These are phyloP conservation scores for Sula dactylatra DNA, from an alignment of 2,113 vertebrate genomes.

Conservation along the genomic window DNA sequence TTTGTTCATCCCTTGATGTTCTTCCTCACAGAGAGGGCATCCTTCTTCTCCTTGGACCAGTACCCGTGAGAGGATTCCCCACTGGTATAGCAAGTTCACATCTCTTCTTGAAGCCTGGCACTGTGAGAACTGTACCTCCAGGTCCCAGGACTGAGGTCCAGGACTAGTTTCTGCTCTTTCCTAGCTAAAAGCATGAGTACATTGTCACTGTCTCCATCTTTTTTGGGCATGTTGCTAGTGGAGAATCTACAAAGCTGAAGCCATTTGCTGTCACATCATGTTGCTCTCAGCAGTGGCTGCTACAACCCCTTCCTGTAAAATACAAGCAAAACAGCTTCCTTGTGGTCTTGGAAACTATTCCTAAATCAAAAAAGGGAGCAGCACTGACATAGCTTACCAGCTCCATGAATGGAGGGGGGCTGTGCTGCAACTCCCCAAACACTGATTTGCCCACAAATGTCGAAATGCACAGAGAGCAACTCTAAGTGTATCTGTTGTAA, in stretches of 20 bases:
- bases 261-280: neutral
- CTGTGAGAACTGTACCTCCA: neutral
- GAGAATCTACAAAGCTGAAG: neutral
- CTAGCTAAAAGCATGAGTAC: neutral
- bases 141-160: neutral
- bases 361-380: neutral
- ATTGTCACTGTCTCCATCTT: neutral
- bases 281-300: neutral
- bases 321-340: neutral
- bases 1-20: no score
- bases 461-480: neutral
- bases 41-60: neutral
- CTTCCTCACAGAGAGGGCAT: neutral
- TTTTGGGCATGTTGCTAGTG: neutral
- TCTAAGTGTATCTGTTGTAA: neutral
- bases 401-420: neutral
- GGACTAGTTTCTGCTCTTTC: neutral
- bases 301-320: neutral
- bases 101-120: neutral
- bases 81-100: neutral
- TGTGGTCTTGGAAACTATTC: neutral
- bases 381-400: neutral
- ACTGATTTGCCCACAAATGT: rapidly evolving
- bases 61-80: neutral
- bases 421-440: neutral